Evolutionary conservation across 2,888 invertebrate genomes (phyloP), one percentile per base, ranked within the genome.

Genomic region (Ochlodes sylvanus): DNA sequence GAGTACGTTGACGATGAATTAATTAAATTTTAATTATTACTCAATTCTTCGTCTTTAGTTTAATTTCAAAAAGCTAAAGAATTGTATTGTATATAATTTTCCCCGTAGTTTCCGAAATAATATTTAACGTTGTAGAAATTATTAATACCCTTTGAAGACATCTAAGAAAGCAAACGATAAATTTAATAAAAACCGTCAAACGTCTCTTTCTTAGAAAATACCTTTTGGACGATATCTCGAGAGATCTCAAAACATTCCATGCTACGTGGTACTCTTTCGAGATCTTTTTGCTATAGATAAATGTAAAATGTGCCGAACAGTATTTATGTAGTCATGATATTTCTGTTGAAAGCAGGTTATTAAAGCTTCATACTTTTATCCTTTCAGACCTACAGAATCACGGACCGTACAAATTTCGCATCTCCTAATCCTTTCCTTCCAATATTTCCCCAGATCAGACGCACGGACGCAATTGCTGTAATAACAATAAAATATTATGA

Each of bases 401-500:
- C 19, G 19, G 19, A 50, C 44, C 44, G 47, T 34, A 34, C 52
- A 32, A 62, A 52, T 34, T 38, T 62, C 62, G 47, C 60, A 52
- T 60, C 54, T 17, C 60, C 62, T 67, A 60, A 61, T 61, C 61
- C 61, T 63, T 55, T 68, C 63, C 52, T 47, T 42, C 55, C 57
- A 63, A 63, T 63, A 63, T 55, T 55, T 63, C 17, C 66, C 41
- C 9, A 62, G 54, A 66, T 66, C 63, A 54, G 54, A 58, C 58
- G 54, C 66, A 66, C 57, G 58, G 54, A 38, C 65, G 57, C 44
- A 15, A 62, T 62, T 38, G 56, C 63, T 38, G 66, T 65, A 58
- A 70, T 70, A 70, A 70, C 69, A 62, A 70, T 70, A 70, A 70
- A 70, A 70, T 67, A 63, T 67, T 67, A 70, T 67, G 66, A 63